These are phyloP conservation scores for Artemia franciscana DNA, from an alignment of 1,140 invertebrate genomes.

Conservation along the genomic window DNA sequence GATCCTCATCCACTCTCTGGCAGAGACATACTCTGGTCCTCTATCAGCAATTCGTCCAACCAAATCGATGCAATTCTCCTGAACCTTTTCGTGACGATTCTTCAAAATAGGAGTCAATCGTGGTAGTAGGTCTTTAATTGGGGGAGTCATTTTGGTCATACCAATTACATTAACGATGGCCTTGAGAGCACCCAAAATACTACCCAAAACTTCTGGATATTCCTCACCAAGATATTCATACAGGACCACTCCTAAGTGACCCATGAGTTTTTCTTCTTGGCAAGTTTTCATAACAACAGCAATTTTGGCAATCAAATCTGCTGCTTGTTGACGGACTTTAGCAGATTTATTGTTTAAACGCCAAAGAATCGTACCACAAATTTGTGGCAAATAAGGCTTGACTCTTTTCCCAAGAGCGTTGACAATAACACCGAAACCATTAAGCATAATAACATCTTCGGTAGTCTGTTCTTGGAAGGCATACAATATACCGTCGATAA, in stretches of 20 bases:
- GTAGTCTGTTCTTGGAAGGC: conserved; percentile 99
- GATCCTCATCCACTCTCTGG: conserved; percentile 99
- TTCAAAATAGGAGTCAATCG: conserved; percentile 94
- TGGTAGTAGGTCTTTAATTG: conserved; percentile 94
- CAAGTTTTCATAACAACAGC: conserved; percentile 99
- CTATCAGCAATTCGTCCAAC: conserved; percentile 96
- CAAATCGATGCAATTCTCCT: conserved; percentile 98
- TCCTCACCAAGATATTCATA: conserved; percentile 99
- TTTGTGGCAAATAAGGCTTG: conserved; percentile 95
- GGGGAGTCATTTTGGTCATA: conserved; percentile 99
- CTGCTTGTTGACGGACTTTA: conserved; percentile 96
- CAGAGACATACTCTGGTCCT: conserved; percentile 96
- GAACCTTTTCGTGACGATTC: conserved; percentile 55
- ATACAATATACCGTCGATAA: conserved; percentile 97
- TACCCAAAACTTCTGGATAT: conserved; percentile 96
- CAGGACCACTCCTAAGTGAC: conserved; percentile 94
- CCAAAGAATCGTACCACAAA: conserved; percentile 99
- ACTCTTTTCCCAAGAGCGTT: conserved; percentile 86
- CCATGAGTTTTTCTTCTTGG: conserved; percentile 99
- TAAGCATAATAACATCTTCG: conserved; percentile 99
- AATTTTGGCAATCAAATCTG: conserved; percentile 92
- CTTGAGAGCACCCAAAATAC: conserved; percentile 91
- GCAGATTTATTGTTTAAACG: conserved; percentile 97
- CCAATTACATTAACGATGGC: conserved; percentile 99
- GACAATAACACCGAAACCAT: conserved; percentile 96